Base-by-base conservation (phyloP, 2,888 invertebrate species). In the Laspeyria flexula region DNA sequence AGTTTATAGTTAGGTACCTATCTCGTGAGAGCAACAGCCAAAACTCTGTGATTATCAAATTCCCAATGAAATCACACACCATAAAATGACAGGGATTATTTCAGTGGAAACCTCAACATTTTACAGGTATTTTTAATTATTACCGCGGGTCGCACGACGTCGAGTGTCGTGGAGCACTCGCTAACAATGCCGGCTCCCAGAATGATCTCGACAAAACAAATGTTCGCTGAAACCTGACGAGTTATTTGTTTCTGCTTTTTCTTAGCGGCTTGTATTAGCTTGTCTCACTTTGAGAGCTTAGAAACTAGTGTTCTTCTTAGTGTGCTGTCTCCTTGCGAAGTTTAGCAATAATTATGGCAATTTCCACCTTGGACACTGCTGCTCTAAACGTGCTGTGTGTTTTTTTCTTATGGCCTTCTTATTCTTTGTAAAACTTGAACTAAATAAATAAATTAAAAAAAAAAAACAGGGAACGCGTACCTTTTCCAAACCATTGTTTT, bases 41-140 rank as follows among this genome's bases (percentile, higher is more conserved):
- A n/a, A n/a, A n/a, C n/a, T n/a, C n/a, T n/a, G n/a, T n/a, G n/a
- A n/a, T n/a, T n/a, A n/a, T n/a, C n/a, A n/a, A n/a, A n/a, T n/a
- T n/a, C n/a, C n/a, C 25, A 25, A 25, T 18, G 30, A 38, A 41
- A 37, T 37, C 23, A 35, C 7, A 0, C 1, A 9, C 21, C 10
- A 31, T 21, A 33, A 29, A 38, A 37, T 29, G 34, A 23, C 27
- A 45, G 33, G 38, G 21, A 55, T 52, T 44, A 57, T 47, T 58
- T 49, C 37, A 31, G 47, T 45, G 41, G 30, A 53, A 48, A 57
- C 44, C 54, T 40, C 58, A 38, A 47, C 59, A 64, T 68, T 70
- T 61, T 62, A 67, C 69, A 30, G 71, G 62, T 59, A 56, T 71
- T 71, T 71, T 73, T 72, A 71, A 72, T 72, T 71, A 73, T 62